A percentile compares a stretch with the other conserved stretches of the same genome.
Conservation (phyloP, 2,888 invertebrate species). For the Trypoxylon attenuatum region DNA sequence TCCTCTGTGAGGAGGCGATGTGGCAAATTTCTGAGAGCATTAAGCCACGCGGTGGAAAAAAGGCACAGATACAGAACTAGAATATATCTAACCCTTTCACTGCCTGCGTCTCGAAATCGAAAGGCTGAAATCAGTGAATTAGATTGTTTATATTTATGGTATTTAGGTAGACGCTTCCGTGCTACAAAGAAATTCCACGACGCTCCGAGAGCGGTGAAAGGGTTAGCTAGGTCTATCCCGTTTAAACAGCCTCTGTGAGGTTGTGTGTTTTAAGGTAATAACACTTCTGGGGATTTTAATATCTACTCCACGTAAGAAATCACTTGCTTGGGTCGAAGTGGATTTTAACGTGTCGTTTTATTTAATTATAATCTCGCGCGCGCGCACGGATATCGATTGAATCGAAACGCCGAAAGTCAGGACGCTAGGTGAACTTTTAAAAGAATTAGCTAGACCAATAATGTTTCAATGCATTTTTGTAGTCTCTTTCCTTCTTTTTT, state of each 20-base stretch:
- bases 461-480: conserved; percentile 47
- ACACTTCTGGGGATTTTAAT: conserved; percentile 41
- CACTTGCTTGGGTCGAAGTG: conserved; percentile 26
- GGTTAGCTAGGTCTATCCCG: conserved; percentile 51
- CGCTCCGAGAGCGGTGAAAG: conserved; percentile 54
- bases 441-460: conserved; percentile 34
- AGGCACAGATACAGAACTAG: conserved; percentile 73
- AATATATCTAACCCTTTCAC: conserved; percentile 59
- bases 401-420: conserved; percentile 39
- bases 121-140: conserved; percentile 51
- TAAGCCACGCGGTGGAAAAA: conserved; percentile 88
- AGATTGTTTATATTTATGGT: conserved; percentile 41
- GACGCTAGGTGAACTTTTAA: conserved; percentile 22
- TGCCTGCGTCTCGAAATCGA: conserved; percentile 57
- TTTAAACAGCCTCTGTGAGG: conserved; percentile 63
- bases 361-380: conserved; percentile 31
- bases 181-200: conserved; percentile 27
- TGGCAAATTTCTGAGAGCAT: conserved; percentile 99
- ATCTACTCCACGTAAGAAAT: conserved; percentile 16
- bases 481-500: conserved; percentile 43
- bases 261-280: conserved; percentile 40
- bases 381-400: conserved; percentile 39
- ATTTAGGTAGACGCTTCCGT: conserved; percentile 34
- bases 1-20: conserved; percentile 96
- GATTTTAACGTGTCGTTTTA: conserved; percentile 31